Percentiles rank a stretch among this genome's conserved stretches.
Conservation (phyloP, 1,140 invertebrate genomes). For the Eubasilissa regina region DNA sequence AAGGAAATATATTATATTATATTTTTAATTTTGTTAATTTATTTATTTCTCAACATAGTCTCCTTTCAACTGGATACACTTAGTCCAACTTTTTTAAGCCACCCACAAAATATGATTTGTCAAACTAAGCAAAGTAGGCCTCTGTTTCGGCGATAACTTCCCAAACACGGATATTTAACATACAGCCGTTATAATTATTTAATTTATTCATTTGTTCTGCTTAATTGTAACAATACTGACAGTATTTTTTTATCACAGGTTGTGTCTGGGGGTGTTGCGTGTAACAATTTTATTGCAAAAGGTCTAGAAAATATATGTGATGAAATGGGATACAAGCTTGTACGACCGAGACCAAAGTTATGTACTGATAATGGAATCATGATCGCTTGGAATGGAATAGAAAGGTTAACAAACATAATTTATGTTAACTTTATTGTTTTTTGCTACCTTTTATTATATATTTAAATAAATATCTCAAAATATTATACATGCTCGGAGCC, state of each 20-base stretch:
- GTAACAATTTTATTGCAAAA: constrained; percentile 87
- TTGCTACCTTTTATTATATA: constrained; percentile 60
- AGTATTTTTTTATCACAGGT: constrained; percentile 72
- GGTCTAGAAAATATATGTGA: constrained; percentile 80
- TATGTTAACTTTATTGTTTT: constrained; percentile 56
- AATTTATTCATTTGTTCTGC: too few species aligned
- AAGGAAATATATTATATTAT: too few species aligned
- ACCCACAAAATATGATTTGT: too few species aligned
- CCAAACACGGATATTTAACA: too few species aligned
- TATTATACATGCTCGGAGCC: constrained; percentile 62
- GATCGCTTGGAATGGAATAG: constrained; percentile 98
- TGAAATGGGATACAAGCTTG: constrained; percentile 77
- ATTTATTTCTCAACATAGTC: too few species aligned
- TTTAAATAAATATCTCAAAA: constrained; percentile 56
- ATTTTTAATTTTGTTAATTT: too few species aligned
- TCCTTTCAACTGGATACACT: too few species aligned
- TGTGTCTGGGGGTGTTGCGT: constrained; percentile 96
- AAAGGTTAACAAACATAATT: constrained; percentile 72
- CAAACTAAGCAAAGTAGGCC: too few species aligned
- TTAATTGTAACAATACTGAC: background rate
- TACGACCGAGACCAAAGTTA: constrained; percentile 86
- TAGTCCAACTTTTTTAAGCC: too few species aligned
- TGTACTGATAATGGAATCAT: constrained; percentile 99
- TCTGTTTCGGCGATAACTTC: too few species aligned
- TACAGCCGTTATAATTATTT: too few species aligned